Evolutionary conservation across 2,113 vertebrate species (phyloP), one percentile per base, ranked within the genome.

Genomic region (Passer montanus): DNA sequence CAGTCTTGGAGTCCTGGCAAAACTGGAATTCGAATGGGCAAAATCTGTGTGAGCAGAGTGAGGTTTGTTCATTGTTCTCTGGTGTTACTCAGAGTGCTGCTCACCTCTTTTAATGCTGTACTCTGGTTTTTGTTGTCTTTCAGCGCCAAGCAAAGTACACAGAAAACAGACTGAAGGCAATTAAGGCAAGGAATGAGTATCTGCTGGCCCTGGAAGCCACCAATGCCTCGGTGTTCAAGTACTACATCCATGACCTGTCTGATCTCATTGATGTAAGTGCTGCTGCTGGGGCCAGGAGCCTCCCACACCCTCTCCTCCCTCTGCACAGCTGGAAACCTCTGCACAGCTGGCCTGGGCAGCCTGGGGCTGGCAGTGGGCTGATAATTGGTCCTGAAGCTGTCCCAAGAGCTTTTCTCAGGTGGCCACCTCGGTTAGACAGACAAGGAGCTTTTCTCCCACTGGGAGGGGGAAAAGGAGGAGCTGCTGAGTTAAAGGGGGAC

Each of bases 141-240:
- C 93, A 99, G 99, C 98, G 99, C 95, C 99, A 99, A 96, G 99
- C 99, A 11, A 99, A 99, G 97, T 99, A 99, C 98, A 99, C 99
- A 26, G 99, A 99, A 73, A 99, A 99, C 97, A 99, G 98, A 86
- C 98, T 99, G 97, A 99, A 99, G 97, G 99, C 99, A 64, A 99
- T 99, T 79, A 99, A 99, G 97, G 99, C 99, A 67, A 98, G 99
- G 87, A 99, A 99, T 20, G 99, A 99, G 88, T 99, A 99, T 96
- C 98, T 99, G 85, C 98, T 99, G 17, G 99, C 99, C 60, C 98
- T 99, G 87, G 99, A 99, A 94, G 99, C 99, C 60, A 99, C 99
- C 97, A 99, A 99, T 56, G 98, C 98, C 19, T 99, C 99, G 9
- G 99, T 99, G 94, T 99, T 99, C 98, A 99, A 99, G 98, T 99